Base-by-base conservation (phyloP, 2,888 invertebrate species). In the Thyatira batis region DNA sequence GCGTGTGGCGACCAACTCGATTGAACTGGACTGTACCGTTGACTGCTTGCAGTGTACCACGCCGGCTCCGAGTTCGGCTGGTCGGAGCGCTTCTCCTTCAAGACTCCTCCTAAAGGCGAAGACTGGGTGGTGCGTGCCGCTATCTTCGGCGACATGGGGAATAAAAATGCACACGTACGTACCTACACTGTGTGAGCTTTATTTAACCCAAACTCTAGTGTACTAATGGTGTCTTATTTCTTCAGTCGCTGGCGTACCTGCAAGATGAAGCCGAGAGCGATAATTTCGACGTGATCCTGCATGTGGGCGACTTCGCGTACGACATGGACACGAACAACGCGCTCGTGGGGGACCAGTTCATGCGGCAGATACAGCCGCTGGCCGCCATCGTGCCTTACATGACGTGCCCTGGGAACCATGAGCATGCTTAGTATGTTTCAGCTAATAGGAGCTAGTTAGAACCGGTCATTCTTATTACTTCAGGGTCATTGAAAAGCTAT, bases 271-370 rank as follows among this genome's bases (percentile, higher is more conserved):
- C 96, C 0, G 95, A 97, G 74, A 91, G 93, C 45, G 95, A 94
- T 9, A 85, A 94, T 79, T 98, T 97, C 83, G 97, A 98, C 92
- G 94, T 96, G 53, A 94, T 97, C 52, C 93, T 98, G 52, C 98
- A 98, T 89, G 97, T 98, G 44, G 98, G 98, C 0, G 98, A 98
- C 92, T 97, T 98, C 89, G 98, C 98, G 0, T 98, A 98, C 85
- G 97, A 98, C 84, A 96, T 98, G 97, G 92, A 97, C 84, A 89
- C 94, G 68, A 93, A 97, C 64, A 93, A 98, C 77, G 98, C 95
- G 0, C 85, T 89, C 54, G 95, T 97, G 23, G 99, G 99, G 0
- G 98, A 99, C 91, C 94, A 95, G 80, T 99, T 98, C 86, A 98
- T 99, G 98, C 93, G 95, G 3, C 97, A 97, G 92, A 95, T 99